These are phyloP conservation scores for Protodeltote pygarga DNA, from an alignment of 2,888 invertebrate genomes.

Conservation along the genomic window DNA sequence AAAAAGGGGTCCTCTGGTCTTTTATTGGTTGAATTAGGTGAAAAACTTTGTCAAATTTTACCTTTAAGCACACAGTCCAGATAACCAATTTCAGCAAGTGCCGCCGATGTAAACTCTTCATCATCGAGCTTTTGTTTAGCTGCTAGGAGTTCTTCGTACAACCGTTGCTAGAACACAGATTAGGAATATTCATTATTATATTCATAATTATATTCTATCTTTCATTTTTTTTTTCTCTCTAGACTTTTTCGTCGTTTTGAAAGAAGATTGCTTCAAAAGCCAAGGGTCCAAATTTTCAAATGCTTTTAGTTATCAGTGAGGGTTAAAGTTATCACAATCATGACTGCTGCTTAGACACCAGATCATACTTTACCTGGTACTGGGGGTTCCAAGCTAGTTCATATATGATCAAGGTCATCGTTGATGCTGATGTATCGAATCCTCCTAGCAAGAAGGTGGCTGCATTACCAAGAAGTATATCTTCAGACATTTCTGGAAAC, in stretches of 20 bases:
- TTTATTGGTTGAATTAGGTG: no score
- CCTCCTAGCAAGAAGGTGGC: slow-evolving; percentile 63
- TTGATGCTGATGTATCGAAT: slow-evolving; percentile 58
- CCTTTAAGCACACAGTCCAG: slow-evolving; percentile 65
- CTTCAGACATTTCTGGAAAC: slow-evolving; percentile 55
- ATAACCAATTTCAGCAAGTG: slow-evolving; percentile 50
- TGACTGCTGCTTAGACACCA: no score
- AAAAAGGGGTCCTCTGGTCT: no score
- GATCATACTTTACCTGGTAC: slow-evolving; percentile 58
- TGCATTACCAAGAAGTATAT: slow-evolving; percentile 63
- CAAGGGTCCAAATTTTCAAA: no score
- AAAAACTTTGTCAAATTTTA: slow-evolving; percentile 4
- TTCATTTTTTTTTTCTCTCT: no score
- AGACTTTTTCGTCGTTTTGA: no score
- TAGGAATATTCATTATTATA: no score
- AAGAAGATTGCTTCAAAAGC: no score
- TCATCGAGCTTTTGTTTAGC: slow-evolving; percentile 48
- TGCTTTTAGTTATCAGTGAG: no score
- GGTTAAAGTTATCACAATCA: no score
- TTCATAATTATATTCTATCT: no score
- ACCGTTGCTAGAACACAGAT: slow-evolving; percentile 50
- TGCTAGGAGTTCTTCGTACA: slow-evolving; percentile 57
- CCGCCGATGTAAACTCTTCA: slow-evolving; percentile 41
- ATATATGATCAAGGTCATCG: slow-evolving; percentile 50
- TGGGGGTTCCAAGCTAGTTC: slow-evolving; percentile 58